A percentile compares a stretch with the other conserved stretches of the same genome.
phyloP scores from a whole-genome alignment of 2,888 invertebrate genomes.

The Geotrupes spiniger region DNA sequence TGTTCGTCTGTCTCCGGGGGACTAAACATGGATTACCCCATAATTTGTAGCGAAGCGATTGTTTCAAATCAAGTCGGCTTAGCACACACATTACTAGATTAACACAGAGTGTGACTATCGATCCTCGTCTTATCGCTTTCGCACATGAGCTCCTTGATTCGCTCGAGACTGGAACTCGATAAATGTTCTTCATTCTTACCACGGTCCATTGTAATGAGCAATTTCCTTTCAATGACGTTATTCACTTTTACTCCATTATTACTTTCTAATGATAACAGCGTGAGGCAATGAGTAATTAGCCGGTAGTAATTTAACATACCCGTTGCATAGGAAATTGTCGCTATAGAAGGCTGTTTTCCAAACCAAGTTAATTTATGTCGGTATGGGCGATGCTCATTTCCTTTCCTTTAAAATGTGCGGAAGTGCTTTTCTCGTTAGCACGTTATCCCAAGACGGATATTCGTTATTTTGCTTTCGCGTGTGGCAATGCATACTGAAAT shows the following conservation, averaged over 20 bases:
- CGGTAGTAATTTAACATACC: too few relatives aligned
- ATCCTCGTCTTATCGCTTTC: constrained; percentile 34
- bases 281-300: too few relatives aligned
- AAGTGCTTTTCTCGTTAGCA: too few relatives aligned
- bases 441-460: too few relatives aligned
- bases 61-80: constrained; percentile 34
- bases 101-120: constrained; percentile 42
- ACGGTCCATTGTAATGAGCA: constrained; percentile 11
- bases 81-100: constrained; percentile 37
- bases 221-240: constrained; percentile 8
- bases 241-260: constrained; percentile 1
- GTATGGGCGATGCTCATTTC: too few relatives aligned
- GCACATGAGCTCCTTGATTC: constrained; percentile 28
- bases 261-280: neutral
- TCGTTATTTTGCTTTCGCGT: too few relatives aligned
- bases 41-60: constrained; percentile 38
- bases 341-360: too few relatives aligned
- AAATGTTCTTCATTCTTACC: constrained; percentile 13
- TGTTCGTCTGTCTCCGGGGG: too few relatives aligned
- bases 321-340: too few relatives aligned
- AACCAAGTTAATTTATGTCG: too few relatives aligned
- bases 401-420: too few relatives aligned
- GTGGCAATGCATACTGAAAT: too few relatives aligned
- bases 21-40: constrained; percentile 28
- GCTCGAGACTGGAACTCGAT: constrained; percentile 9